Base-by-base conservation (phyloP, 23 tunicate species). In the Ciona savignyi region DNA sequence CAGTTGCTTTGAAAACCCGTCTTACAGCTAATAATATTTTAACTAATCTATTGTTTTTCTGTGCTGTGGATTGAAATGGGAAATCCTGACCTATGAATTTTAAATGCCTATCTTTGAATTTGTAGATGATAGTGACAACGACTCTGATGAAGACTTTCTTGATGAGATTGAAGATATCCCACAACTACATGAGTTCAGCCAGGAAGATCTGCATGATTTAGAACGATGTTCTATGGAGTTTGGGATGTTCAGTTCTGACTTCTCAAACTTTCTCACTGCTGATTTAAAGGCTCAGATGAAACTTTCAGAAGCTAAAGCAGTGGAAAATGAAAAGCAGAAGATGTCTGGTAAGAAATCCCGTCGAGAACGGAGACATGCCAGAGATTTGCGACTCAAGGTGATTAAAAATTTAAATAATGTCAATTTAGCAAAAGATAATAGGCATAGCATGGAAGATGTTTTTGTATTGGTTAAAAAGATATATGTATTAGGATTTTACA, bases 281-380 rank as follows among this genome's bases (percentile, higher is more conserved):
- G 97, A 91, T 65, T 85, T 78, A 42, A 75, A 71, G 21, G 27
- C 73, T 6, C 80, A 86, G 30, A 84, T 74, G 30, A 81, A 80
- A 49, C 51, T 77, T 29, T 82, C 78, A 26, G 75, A 66, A 4
- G 86, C 81, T 19, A 85, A 85, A 62, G 97, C 74, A 21, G 62
- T 91, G 26, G 91, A 84, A 65, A 30, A 51, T 27, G 97, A 91
- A 70, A 91, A 84, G 29, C 75, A 67, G n/a, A 80, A 80, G 72
- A 86, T 91, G 84, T 76, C 97, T 29, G 97, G 97, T 15, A 84
- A 88, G 71, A 80, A 85, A 48, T 84, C 91, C n/a, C 70, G 97
- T 31, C 71, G 97, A 21, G 88, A 91, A 68, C 67, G 97, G 23
- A 76, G 90, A 60, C 66, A 79, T 20, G 31, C 84, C 34, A 84